Evolutionary conservation across 2,888 invertebrate genomes (phyloP).

Genomic region (Brenthis ino): DNA sequence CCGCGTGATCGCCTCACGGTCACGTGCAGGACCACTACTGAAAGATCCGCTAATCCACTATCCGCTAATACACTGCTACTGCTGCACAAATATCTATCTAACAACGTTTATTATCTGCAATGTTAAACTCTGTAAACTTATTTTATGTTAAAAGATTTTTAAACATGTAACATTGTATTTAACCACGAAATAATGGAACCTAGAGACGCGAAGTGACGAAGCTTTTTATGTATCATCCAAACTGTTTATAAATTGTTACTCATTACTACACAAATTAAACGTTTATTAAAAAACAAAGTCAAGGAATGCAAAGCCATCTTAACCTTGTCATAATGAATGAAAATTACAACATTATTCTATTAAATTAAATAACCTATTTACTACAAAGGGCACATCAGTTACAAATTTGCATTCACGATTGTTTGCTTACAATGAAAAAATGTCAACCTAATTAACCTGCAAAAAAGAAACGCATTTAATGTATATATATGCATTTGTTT

Average conservation of each 20-base stretch:
- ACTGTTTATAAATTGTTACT: conserved; percentile 8
- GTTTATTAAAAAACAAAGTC: not conserved
- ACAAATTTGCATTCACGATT: conserved; percentile 6
- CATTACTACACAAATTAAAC: not conserved
- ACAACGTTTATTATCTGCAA: conserved; percentile 7
- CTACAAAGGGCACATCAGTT: conserved; percentile 1
- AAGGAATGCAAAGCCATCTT: conserved; percentile 3
- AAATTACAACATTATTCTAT: not conserved
- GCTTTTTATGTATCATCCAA: not conserved
- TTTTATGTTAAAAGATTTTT: not conserved
- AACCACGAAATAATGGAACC: not conserved
- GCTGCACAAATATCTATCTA: conserved; percentile 2
- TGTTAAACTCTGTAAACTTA: not conserved
- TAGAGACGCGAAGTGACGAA: not conserved
- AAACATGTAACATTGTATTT: not conserved
- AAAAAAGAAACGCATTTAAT: not conserved
- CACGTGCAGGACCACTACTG: conserved; percentile 64
- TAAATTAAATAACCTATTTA: conserved; percentile 6
- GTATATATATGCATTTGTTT: not conserved
- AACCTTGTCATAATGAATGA: not conserved
- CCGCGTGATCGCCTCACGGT: conserved; percentile 66
- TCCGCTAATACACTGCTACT: conserved; percentile 8
- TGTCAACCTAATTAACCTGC: conserved; percentile 10
- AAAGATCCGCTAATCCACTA: conserved; percentile 49
- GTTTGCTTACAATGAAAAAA: conserved; percentile 11